A percentile compares a stretch with the other conserved stretches of the same genome.
phyloP scores from a whole-genome alignment of 2,888 invertebrate genomes.

The Zygaena filipendulae region DNA sequence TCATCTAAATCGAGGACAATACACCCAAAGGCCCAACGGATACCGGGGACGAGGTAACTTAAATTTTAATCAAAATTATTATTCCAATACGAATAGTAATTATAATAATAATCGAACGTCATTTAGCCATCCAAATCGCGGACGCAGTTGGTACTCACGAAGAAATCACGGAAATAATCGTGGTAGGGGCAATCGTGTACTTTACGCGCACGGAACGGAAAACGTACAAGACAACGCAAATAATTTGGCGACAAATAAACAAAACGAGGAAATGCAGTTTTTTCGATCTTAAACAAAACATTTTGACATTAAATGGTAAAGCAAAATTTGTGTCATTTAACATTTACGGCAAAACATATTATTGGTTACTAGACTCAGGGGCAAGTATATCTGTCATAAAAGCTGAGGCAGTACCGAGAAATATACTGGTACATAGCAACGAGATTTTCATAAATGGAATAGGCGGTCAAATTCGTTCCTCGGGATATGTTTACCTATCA shows the following conservation, averaged over 20 bases:
- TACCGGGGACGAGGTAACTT: no score
- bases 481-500: not conserved
- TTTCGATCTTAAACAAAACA: constrained; percentile 2
- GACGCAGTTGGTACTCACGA: no score
- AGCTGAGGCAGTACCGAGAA: constrained; percentile 1
- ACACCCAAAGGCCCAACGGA: no score
- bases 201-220: not conserved
- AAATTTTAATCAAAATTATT: not conserved
- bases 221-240: not conserved
- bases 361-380: constrained; percentile 2
- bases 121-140: constrained; percentile 1
- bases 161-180: not conserved
- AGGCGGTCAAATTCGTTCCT: constrained; percentile 5
- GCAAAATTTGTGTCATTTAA: constrained; percentile 3
- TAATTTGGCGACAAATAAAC: not conserved
- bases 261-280: constrained; percentile 2
- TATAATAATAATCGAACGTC: constrained; percentile 1
- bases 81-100: not conserved
- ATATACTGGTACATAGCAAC: not conserved
- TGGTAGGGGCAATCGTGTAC: not conserved
- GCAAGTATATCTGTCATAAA: constrained; percentile 3
- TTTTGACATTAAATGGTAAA: constrained; percentile 1
- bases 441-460: constrained; percentile 3
- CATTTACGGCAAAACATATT: constrained; percentile 1
- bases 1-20: not conserved